phyloP scores from a whole-genome alignment of 2,113 vertebrate genomes.

The Chitala chitala region DNA sequence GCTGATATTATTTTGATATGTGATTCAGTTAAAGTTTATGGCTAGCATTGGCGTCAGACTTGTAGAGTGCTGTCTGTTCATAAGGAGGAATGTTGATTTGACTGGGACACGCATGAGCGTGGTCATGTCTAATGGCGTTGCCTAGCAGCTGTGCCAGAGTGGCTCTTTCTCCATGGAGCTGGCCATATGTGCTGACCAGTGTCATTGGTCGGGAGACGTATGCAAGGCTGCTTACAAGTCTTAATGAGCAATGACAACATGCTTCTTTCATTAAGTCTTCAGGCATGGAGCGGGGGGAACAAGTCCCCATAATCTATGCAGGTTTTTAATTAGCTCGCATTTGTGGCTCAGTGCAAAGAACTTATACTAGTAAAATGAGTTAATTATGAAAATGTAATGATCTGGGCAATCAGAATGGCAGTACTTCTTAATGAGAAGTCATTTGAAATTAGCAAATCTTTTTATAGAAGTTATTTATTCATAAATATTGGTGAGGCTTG shows the following conservation, averaged over 20 bases:
- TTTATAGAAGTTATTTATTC: slow-evolving; percentile 16
- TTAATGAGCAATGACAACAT: slow-evolving; percentile 9
- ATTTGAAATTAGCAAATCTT: slow-evolving; percentile 19
- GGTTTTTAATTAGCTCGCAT: slow-evolving; percentile 28
- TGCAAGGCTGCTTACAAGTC: slow-evolving; percentile 21
- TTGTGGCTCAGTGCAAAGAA: slow-evolving; percentile 11
- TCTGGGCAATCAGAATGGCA: slow-evolving; percentile 20
- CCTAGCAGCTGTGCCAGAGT: too few species aligned
- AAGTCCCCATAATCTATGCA: slow-evolving; percentile 18
- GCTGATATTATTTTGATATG: background rate
- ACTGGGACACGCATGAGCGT: too few species aligned
- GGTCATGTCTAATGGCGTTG: slow-evolving; percentile 9
- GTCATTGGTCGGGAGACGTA: background rate
- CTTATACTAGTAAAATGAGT: slow-evolving; percentile 25
- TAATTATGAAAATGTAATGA: slow-evolving; percentile 25
- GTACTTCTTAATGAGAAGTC: slow-evolving; percentile 22
- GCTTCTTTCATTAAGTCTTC: slow-evolving; percentile 19
- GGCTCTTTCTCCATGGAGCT: background rate
- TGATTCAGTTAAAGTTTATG: background rate
- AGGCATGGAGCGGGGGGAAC: slow-evolving; percentile 5
- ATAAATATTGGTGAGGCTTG: background rate
- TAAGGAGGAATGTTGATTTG: background rate
- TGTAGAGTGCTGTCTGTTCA: background rate
- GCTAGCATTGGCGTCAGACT: background rate
- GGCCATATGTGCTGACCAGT: background rate